These are phyloP conservation scores for Ericerus pela DNA, from an alignment of 1,140 invertebrate species.

Conservation along the genomic window DNA sequence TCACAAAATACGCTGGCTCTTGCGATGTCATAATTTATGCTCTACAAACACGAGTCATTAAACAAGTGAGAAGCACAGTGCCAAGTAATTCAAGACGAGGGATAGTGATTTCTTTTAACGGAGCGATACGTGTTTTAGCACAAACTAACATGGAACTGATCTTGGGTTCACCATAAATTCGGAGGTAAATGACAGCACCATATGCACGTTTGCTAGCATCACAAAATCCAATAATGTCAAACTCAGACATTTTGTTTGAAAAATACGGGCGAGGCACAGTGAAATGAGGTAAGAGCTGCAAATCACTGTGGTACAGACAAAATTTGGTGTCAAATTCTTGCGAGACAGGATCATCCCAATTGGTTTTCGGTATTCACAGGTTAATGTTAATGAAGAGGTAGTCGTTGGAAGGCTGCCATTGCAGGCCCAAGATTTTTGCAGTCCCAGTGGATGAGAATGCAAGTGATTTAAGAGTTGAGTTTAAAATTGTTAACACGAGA, in stretches of 20 bases:
- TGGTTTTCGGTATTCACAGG: background rate
- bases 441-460: background rate
- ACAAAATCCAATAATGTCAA: conserved; percentile 22
- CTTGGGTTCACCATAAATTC: too few species aligned
- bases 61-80: too few species aligned
- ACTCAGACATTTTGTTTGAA: conserved; percentile 7
- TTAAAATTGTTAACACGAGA: too few species aligned
- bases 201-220: conserved; percentile 17
- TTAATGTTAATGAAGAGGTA: conserved; percentile 12
- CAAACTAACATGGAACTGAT: too few species aligned
- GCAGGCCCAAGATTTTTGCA: conserved; percentile 17
- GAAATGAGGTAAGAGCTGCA: conserved; percentile 20
- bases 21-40: too few species aligned
- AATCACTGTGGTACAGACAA: conserved; percentile 23
- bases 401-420: conserved; percentile 18
- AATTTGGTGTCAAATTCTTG: conserved; percentile 24
- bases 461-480: too few species aligned
- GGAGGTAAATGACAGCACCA: conserved; percentile 20
- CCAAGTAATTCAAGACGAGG: too few species aligned
- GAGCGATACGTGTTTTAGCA: too few species aligned
- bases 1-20: too few species aligned
- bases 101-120: too few species aligned
- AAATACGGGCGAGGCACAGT: conserved; percentile 11
- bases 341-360: conserved; percentile 27
- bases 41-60: too few species aligned